These are phyloP conservation scores for Odontomachus brunneus DNA, from an alignment of 1,140 invertebrate species.

Conservation along the genomic window DNA sequence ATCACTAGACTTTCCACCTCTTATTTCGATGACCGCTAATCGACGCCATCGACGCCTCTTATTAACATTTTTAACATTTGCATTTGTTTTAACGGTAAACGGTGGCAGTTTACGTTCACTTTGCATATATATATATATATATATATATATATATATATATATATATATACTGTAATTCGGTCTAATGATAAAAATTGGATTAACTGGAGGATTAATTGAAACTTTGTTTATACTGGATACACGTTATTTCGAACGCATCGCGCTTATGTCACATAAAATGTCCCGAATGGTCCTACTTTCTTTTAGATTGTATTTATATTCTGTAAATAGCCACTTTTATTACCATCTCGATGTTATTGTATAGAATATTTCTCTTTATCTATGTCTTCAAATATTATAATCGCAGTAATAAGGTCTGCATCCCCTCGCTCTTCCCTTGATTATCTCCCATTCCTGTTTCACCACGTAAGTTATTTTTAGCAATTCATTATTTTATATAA, in stretches of 20 bases:
- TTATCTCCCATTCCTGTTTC: not conserved
- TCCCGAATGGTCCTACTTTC: not conserved
- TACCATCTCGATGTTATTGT: slow-evolving; percentile 6
- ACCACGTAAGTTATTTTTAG: slow-evolving; percentile 13
- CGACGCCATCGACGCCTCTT: not conserved
- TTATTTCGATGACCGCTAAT: slow-evolving; percentile 2
- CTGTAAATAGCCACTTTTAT: slow-evolving; percentile 39
- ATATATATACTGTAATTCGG: not conserved
- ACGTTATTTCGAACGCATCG: not conserved
- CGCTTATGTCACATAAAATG: not conserved
- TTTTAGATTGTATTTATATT: not conserved
- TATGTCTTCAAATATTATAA: not conserved
- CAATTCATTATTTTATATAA: slow-evolving; percentile 8
- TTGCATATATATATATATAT: no score
- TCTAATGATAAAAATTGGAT: not conserved
- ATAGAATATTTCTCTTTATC: not conserved
- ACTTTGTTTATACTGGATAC: not conserved
- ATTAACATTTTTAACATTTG: slow-evolving; percentile 11
- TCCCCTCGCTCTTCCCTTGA: not conserved
- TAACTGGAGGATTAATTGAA: not conserved
- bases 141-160: no score
- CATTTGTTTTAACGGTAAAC: slow-evolving; percentile 12
- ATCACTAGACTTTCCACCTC: not conserved
- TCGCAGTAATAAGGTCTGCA: not conserved
- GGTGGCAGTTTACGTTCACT: not conserved